Percentiles rank a stretch among this genome's conserved stretches.
Conservation (phyloP, 2,797 vertebrate species). For the Neostethus bicornis region DNA sequence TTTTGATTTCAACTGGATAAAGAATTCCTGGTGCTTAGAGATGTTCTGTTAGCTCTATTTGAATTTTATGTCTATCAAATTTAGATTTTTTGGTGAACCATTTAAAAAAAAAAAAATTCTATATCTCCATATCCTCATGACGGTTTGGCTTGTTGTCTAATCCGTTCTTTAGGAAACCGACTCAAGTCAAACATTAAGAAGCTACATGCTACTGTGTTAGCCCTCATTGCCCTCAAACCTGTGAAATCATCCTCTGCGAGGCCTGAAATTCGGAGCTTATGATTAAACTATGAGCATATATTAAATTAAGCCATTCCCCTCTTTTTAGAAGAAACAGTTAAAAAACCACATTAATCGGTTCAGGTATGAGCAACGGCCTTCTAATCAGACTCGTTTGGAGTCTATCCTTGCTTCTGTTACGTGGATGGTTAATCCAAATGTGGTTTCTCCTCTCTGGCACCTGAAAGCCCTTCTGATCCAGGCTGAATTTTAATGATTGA, state of each 20-base stretch:
- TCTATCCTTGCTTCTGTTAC: constrained; percentile 45
- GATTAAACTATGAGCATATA: constrained; percentile 71
- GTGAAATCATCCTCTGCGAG: constrained; percentile 49
- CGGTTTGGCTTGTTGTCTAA: background rate
- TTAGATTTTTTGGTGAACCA: no score
- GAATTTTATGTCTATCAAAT: no score
- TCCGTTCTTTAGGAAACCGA: background rate
- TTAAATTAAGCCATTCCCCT: constrained; percentile 70
- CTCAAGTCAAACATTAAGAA: constrained; percentile 25
- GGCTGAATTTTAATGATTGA: constrained; percentile 68
- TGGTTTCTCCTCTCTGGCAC: constrained; percentile 55
- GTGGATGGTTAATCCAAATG: constrained; percentile 67
- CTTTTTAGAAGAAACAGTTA: constrained; percentile 48
- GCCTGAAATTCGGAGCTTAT: constrained; percentile 56
- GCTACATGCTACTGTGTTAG: constrained; percentile 13
- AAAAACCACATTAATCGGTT: constrained; percentile 64
- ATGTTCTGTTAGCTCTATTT: no score
- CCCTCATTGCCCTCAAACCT: constrained; percentile 37
- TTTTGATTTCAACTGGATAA: no score
- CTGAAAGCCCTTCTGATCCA: constrained; percentile 74
- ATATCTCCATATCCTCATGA: background rate
- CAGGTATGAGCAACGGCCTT: constrained; percentile 65
- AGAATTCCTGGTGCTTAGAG: no score
- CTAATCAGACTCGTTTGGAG: constrained; percentile 67
- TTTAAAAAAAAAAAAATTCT: no score